Percentiles rank a stretch among this genome's conserved stretches.
These are phyloP conservation scores for Gymnocypris eckloni DNA, from an alignment of 2,797 vertebrate genomes.

Conservation along the genomic window DNA sequence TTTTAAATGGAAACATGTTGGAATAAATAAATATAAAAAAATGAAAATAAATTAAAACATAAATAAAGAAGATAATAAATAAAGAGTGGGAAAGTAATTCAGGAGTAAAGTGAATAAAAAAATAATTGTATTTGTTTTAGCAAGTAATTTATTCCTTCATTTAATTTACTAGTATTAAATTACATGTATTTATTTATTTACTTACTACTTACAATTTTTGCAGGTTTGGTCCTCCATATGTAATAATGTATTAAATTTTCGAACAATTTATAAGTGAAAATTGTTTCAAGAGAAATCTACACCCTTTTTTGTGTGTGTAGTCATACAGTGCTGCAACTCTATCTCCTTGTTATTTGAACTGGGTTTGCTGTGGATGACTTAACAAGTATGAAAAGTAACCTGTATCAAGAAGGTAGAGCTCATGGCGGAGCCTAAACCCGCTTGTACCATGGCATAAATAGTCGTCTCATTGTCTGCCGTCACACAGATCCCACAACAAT, in stretches of 20 bases:
- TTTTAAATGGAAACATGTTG: too few species aligned
- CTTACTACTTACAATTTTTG: background rate
- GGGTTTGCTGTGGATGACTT: constrained; percentile 53
- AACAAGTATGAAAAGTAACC: constrained; percentile 58
- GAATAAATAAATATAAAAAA: background rate
- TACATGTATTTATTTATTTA: too few species aligned
- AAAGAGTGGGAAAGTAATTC: background rate
- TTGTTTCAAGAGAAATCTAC: background rate
- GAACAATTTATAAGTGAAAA: background rate
- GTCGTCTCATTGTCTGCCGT: constrained; percentile 23
- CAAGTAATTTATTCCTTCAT: too few species aligned
- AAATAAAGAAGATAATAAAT: background rate
- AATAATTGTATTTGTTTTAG: too few species aligned
- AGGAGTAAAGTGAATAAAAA: background rate
- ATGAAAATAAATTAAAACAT: background rate
- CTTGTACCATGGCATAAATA: background rate
- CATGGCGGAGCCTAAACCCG: background rate
- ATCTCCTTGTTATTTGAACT: constrained; percentile 71
- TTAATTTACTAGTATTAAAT: background rate
- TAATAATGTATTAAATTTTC: background rate
- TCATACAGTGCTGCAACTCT: constrained; percentile 64
- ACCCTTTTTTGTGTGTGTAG: background rate
- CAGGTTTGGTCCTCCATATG: background rate
- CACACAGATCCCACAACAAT: constrained; percentile 36
- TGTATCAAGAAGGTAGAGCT: constrained; percentile 59